Percentiles rank a stretch among this genome's conserved stretches.
These are phyloP conservation scores for Neodiprion virginianus DNA, from an alignment of 1,140 invertebrate genomes.

Conservation along the genomic window DNA sequence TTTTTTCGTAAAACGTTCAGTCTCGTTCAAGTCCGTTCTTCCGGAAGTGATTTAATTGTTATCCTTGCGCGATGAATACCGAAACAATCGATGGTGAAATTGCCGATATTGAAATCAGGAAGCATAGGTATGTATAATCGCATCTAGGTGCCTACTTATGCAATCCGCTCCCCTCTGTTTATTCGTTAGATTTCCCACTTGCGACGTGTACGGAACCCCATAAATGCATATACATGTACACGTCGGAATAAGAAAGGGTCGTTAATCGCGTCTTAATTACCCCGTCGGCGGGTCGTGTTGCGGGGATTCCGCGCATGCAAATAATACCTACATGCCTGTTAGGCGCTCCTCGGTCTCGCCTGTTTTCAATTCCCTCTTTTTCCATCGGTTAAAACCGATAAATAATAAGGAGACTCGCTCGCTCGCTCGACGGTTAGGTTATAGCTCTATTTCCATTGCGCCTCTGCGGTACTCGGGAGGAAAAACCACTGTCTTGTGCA, in stretches of 20 bases:
- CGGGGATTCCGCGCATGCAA: background rate
- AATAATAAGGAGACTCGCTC: background rate
- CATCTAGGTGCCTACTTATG: too few species aligned
- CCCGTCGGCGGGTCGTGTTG: background rate
- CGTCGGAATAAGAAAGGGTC: background rate
- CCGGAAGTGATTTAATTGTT: too few species aligned
- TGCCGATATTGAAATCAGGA: too few species aligned
- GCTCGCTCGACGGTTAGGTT: too few species aligned
- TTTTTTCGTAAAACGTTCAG: too few species aligned
- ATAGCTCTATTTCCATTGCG: background rate
- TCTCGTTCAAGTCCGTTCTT: too few species aligned
- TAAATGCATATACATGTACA: background rate
- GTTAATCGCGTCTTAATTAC: constrained; percentile 4
- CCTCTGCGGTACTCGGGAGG: background rate
- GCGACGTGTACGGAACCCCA: too few species aligned
- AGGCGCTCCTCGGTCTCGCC: background rate
- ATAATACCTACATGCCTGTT: background rate
- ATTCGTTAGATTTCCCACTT: too few species aligned
- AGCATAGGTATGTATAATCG: too few species aligned
- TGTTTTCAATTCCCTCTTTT: background rate
- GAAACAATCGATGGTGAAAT: too few species aligned
- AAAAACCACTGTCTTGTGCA: background rate
- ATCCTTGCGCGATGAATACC: too few species aligned
- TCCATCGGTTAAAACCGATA: background rate
- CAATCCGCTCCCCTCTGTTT: too few species aligned